Evolutionary conservation across 2,888 invertebrate species (phyloP), one percentile per base, ranked within the genome.

Genomic region (Anoncus sp.): DNA sequence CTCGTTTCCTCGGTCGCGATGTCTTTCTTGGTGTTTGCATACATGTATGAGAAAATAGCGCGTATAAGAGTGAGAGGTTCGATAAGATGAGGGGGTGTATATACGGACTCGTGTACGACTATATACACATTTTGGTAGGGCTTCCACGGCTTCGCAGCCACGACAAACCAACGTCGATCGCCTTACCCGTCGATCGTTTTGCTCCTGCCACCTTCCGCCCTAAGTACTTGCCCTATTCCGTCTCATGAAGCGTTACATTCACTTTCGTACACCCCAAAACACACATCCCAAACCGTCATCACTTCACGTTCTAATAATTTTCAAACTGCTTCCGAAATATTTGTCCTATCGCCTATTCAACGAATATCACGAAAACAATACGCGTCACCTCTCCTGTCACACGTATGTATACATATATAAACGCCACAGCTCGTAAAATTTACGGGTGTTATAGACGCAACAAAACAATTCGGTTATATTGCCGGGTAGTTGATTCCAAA

Each of bases 81-180:
- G 63, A 59, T 74, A 80, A 81, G 71, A 81, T 79, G 70, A 63
- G 80, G 74, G 67, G 79, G 75, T 75, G 71, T 81, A 69, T 78
- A 81, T 76, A 79, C 83, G 45, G 80, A 82, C n/a, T n/a, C n/a
- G 82, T 84, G 84, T 83, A 85, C 85, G 83, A 78, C 80, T 78
- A 82, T 77, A 78, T n/a, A n/a, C n/a, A n/a, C n/a, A n/a, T 55
- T 53, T 47, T 65, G 80, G 85, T 90, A 88, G 38, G 90, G 90
- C 90, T 90, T 90, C 90, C 85, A 88, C 75, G 90, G 90, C 90
- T 90, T 90, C 90, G 10, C 9, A 87, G 86, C 87, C 86, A 85
- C 88, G 89, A 89, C 90, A 90, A 90, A 90, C 90, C 90, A 90
- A 90, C 90, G 89, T 87, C 90, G 90, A 90, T 90, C 90, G 88